A percentile compares a stretch with the other conserved stretches of the same genome.
Conservation (phyloP, 2,888 invertebrate species). For the Pseudolycoriella hygida region DNA sequence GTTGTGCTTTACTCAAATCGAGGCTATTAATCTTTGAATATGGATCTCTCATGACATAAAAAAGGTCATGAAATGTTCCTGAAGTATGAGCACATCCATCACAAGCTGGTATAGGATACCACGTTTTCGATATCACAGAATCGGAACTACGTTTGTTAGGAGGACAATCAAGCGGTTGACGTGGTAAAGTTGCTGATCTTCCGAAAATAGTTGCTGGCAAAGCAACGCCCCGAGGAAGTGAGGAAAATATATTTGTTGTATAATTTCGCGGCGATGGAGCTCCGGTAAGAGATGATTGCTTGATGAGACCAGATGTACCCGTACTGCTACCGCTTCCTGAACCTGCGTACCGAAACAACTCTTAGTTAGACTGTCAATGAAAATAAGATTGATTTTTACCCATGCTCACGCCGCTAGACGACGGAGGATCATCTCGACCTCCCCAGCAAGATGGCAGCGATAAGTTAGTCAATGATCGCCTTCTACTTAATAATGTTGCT, state of each 20-base stretch:
- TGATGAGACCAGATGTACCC: conserved; percentile 21
- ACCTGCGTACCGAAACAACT: conserved; percentile 14
- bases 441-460: conserved; percentile 35
- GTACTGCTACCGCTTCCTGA: conserved; percentile 32
- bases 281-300: conserved; percentile 19
- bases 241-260: conserved; percentile 29
- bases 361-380: not conserved
- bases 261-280: conserved; percentile 19
- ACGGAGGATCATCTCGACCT: conserved; percentile 32
- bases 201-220: conserved; percentile 30
- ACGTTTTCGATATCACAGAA: conserved; percentile 32
- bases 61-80: conserved; percentile 19
- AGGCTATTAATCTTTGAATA: conserved; percentile 33
- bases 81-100: conserved; percentile 26
- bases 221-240: conserved; percentile 30
- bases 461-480: conserved; percentile 30
- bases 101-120: conserved; percentile 35
- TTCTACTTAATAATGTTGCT: conserved; percentile 29
- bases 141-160: conserved; percentile 33
- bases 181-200: conserved; percentile 30
- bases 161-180: conserved; percentile 29
- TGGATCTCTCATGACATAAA: conserved; percentile 28
- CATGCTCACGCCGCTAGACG: conserved; percentile 33
- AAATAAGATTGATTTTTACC: conserved; percentile 19
- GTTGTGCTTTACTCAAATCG: conserved; percentile 36